Conservation (phyloP, 2,113 vertebrate species). For the Sylvilagus bachmani region DNA sequence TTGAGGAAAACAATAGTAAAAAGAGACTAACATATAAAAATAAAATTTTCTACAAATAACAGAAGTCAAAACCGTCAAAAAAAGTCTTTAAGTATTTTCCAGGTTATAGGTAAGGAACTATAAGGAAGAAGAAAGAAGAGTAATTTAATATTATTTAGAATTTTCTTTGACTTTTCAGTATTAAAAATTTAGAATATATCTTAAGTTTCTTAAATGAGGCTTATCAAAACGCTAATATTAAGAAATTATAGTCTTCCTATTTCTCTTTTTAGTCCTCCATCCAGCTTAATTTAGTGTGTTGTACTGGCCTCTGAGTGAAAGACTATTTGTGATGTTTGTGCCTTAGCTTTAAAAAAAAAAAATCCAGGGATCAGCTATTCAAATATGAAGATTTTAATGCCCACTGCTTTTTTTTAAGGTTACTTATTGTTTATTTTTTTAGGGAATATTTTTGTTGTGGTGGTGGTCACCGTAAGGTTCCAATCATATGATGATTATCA, state of each 20-base stretch:
- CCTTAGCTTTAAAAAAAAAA: constrained; percentile 43
- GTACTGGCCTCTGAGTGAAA: constrained; percentile 30
- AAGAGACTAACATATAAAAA: not conserved
- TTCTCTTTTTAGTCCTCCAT: constrained; percentile 9
- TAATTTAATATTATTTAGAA: constrained; percentile 30
- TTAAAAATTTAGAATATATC: constrained; percentile 9
- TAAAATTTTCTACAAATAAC: not conserved
- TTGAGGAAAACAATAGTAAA: constrained; percentile 44
- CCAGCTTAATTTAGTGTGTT: constrained; percentile 1
- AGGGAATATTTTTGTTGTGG: not conserved
- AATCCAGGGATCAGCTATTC: not conserved
- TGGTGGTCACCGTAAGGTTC: not conserved
- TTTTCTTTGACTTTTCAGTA: constrained; percentile 39
- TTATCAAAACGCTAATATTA: constrained; percentile 14
- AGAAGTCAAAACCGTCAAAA: not conserved
- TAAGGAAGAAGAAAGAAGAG: not conserved
- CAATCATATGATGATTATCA: not conserved
- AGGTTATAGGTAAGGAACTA: not conserved
- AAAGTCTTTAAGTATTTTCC: constrained; percentile 21
- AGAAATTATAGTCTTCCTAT: not conserved
- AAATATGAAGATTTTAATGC: constrained; percentile 18
- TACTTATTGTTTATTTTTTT: constrained; percentile 43
- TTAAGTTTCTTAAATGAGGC: not conserved
- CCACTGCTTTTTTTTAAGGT: not conserved
- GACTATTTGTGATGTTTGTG: constrained; percentile 47